Conservation (phyloP, 2,888 invertebrate genomes). For the Drosophila greeni region DNA sequence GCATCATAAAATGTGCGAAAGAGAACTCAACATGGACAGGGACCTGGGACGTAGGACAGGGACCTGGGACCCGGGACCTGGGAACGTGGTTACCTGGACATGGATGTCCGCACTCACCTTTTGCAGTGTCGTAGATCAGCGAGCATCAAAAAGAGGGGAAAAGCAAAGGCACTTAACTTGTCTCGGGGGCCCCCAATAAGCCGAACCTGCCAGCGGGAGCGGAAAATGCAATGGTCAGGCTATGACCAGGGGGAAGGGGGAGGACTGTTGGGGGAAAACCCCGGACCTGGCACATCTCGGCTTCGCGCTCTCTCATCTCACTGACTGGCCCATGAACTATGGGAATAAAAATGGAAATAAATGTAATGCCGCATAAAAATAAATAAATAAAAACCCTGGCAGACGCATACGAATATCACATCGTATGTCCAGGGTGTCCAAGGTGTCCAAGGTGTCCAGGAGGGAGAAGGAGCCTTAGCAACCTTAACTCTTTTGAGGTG, state of each 20-base stretch:
- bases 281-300: constrained; percentile 28
- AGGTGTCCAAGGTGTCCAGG: no score
- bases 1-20: constrained; percentile 73
- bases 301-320: constrained; percentile 53
- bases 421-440: no score
- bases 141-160: constrained; percentile 20
- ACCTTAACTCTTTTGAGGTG: constrained; percentile 6
- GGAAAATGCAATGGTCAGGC: constrained; percentile 25
- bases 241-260: not conserved
- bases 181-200: constrained; percentile 57
- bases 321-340: constrained; percentile 45
- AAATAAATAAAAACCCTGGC: constrained; percentile 61
- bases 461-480: not conserved
- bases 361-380: constrained; percentile 66
- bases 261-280: no score
- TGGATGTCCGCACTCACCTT: constrained; percentile 32
- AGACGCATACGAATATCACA: constrained; percentile 41
- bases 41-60: no score
- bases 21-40: constrained; percentile 40
- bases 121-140: constrained; percentile 64
- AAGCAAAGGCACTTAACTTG: constrained; percentile 68
- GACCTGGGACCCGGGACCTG: no score
- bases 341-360: constrained; percentile 66
- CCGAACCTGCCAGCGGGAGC: constrained; percentile 42
- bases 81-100: not conserved